Base-by-base conservation (phyloP, 2,888 invertebrate species). In the Hyposoter dolosus region DNA sequence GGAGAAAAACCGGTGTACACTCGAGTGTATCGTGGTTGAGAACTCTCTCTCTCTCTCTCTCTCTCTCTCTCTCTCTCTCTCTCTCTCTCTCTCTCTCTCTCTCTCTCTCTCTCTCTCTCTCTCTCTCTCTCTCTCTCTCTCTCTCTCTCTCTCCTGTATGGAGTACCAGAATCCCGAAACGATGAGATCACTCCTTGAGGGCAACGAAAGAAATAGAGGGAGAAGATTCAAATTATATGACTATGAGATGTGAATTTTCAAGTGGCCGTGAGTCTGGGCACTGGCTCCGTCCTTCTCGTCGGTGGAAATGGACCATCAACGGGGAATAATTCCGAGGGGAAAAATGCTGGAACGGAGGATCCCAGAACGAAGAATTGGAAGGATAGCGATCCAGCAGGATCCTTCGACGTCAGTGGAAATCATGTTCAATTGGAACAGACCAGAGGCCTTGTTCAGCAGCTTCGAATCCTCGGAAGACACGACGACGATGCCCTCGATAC, bases 261-360 rank as follows among this genome's bases (percentile, higher is more conserved):
- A 94, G 94, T 94, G 92, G 91, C 94, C 84, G 92, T 94, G 90
- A 94, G 94, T 90, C 93, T 94, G 89, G 94, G 93, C 83, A 89
- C 90, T 84, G 94, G 94, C 87, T 91, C 93, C 88, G 88, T 93
- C 19, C 91, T 94, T 63, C 90, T 94, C 83, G 88, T 94, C 87
- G 93, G 93, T 40, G 86, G 77, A 82, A 50, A 15, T 15, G 23
- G 50, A 23, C 15, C 47, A 1, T 7, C 66, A 17, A 28, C 47
- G 35, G 63, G 7, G n/a, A 63, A 19, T 28, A 43, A 40, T 23
- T 28, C 43, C 43, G 60, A 75, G n/a, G 17, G n/a, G 0, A 71
- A 50, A 71, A 47, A n/a, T 32, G 17, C 12, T n/a, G 47, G 35
- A 17, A 5, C 32, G 4, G 28, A 32, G 23, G 71, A 50, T 50